Evolutionary conservation across 2,888 invertebrate species (phyloP), one percentile per base, ranked within the genome.

Genomic region (Cybosia mesomella): DNA sequence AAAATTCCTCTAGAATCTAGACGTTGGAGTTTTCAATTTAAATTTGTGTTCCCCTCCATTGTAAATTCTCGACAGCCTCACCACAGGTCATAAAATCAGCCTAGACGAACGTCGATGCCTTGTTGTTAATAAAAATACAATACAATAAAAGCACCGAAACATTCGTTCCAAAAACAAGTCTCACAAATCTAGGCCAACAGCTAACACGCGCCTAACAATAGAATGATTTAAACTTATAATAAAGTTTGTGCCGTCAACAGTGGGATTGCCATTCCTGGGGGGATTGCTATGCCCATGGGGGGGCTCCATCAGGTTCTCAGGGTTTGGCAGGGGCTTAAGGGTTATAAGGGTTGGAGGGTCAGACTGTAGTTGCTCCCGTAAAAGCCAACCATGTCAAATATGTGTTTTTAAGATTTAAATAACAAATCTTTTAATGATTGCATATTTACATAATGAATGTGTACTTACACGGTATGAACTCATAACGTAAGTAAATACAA

Each of bases 181-280:
- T 13, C 55, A 15, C 13, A 55, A 55, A 55, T 55, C 24, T 55
- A 55, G 55, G 55, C 55, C 55, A 28, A n/a, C 49, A 9, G 18
- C 49, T 8, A 32, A 21, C 58, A 21, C 58, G n/a, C 28, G 34
- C 55, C 55, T 54, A 22, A 11, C 55, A 55, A 55, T 55, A 55
- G 54, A 54, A 54, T 22, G 22, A 22, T 55, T 55, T 24, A 24
- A 15, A 55, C 24, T 24, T 54, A 22, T 13, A 24, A 24, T 24
- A 49, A 49, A 49, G 18, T 49, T 15, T 49, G 39, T 39, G 39
- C 39, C 49, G 49, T 49, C 49, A 49, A 49, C 49, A 49, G 49
- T 49, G 49, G n/a, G n/a, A 49, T n/a, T 49, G 49, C n/a, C 49
- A 49, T 49, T 49, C 49, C n/a, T n/a, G n/a, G n/a, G 18, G 49